Conservation (phyloP, 2,797 vertebrate genomes). For the Pagetopsis macropterus region DNA sequence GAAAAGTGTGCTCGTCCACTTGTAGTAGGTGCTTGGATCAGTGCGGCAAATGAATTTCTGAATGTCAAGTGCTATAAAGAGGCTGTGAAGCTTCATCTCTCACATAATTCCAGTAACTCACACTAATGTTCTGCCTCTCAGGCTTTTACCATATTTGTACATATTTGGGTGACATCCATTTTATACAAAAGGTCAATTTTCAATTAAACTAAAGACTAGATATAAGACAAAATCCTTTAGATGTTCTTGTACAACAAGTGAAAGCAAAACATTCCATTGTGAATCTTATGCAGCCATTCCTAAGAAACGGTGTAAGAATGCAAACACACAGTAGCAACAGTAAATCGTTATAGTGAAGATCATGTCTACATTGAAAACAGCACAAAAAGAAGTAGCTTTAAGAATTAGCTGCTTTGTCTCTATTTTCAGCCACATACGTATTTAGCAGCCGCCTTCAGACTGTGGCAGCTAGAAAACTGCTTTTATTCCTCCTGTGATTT, state of each 20-base stretch:
- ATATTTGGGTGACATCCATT: slow-evolving; percentile 1
- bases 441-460: slow-evolving; percentile 60
- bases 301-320: background rate
- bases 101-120: slow-evolving; percentile 32
- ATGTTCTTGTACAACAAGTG: background rate
- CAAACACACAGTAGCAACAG: background rate
- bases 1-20: slow-evolving; percentile 30
- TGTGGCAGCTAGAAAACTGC: slow-evolving; percentile 34
- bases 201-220: background rate
- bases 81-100: slow-evolving; percentile 31
- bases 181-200: slow-evolving; percentile 1
- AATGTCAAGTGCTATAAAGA: slow-evolving; percentile 45
- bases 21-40: slow-evolving; percentile 10
- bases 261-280: background rate
- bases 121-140: slow-evolving; percentile 6
- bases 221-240: background rate
- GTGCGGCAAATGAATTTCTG: slow-evolving; percentile 40
- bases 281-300: background rate
- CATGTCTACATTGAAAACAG: slow-evolving; percentile 8
- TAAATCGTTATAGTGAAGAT: slow-evolving; percentile 9
- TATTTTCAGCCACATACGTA: slow-evolving; percentile 58
- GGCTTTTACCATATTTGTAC: slow-evolving; percentile 27
- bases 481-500: slow-evolving; percentile 45
- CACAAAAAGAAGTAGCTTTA: slow-evolving; percentile 24
- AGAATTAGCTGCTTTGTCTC: slow-evolving; percentile 61